Evolutionary conservation across 2,113 vertebrate species (phyloP), one percentile per base, ranked within the genome.

Genomic region (Pterocles burchelli): DNA sequence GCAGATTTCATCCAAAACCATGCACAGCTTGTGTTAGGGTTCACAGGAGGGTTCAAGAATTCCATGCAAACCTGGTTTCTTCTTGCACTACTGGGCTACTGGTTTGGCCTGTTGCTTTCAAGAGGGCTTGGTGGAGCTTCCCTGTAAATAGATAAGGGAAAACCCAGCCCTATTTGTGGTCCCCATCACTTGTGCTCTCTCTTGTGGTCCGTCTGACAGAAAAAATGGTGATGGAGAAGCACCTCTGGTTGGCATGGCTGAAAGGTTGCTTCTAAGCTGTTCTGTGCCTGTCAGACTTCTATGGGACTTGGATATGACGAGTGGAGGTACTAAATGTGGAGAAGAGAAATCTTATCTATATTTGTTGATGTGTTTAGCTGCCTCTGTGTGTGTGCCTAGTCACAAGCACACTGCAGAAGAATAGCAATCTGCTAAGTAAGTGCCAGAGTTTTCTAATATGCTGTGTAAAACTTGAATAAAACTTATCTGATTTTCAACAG

Each of bases 161-260:
- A 79, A 25, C n/a, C 29, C 28, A 58, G 17, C 38, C 17, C 43
- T 34, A 21, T 51, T 68, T 18, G 6, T 52, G 67, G 49, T 52
- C 29, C 49, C 17, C 16, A 7, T 70, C 29, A 11, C 29, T 79
- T 28, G 25, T 21, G n/a, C 34, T 67, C 20, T 41, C n/a, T 51
- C 36, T 43, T 80, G 75, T 57, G 71, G 7, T 58, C 43, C 68
- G 33, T 45, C 41, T 78, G 66, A 29, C 12, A 46, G 52, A 83
- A 41, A 36, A 73, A 73, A 78, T 11, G 22, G 36, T 82, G 65
- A 48, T 68, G n/a, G 22, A 86, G 54, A 62, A 58, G n/a, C 21
- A 34, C 2, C 12, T 19, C 43, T 3, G 3, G 14, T 3, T 51
- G 49, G 31, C 49, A 34, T 6, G 17, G 51, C 66, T 0, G 0